Percentiles rank a stretch among this genome's conserved stretches.
Conservation (phyloP, 2,797 vertebrate genomes). For the Acrossocheilus fasciatus region DNA sequence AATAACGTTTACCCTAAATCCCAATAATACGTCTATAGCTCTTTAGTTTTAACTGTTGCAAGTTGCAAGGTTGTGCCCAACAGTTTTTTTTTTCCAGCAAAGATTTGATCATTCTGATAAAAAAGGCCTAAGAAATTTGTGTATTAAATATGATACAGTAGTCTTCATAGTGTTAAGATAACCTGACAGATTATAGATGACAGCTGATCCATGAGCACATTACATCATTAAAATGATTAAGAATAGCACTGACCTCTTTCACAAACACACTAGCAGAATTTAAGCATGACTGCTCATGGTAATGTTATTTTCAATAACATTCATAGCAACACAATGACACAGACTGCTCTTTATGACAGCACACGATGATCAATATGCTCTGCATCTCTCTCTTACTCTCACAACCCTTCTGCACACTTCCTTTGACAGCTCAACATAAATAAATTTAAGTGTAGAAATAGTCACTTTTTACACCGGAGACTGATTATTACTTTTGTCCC, state of each 20-base stretch:
- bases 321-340: constrained; percentile 27
- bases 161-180: background rate
- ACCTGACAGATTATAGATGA: constrained; percentile 70
- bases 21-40: background rate
- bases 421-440: background rate
- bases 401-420: background rate
- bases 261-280: background rate
- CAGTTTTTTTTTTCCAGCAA: background rate
- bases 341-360: background rate
- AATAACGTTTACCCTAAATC: background rate
- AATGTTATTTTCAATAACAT: background rate
- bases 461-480: background rate
- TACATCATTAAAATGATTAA: constrained; percentile 64
- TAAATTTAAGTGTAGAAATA: background rate
- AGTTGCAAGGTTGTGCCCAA: background rate
- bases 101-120: constrained; percentile 18
- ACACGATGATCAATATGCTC: background rate
- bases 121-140: constrained; percentile 35
- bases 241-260: constrained; percentile 22
- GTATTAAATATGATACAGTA: background rate
- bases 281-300: background rate
- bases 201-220: constrained; percentile 76
- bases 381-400: background rate
- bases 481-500: background rate
- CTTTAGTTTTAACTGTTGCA: background rate